A percentile compares a stretch with the other conserved stretches of the same genome.
Conservation (phyloP, 2,888 invertebrate genomes). For the Eupithecia insigniata region DNA sequence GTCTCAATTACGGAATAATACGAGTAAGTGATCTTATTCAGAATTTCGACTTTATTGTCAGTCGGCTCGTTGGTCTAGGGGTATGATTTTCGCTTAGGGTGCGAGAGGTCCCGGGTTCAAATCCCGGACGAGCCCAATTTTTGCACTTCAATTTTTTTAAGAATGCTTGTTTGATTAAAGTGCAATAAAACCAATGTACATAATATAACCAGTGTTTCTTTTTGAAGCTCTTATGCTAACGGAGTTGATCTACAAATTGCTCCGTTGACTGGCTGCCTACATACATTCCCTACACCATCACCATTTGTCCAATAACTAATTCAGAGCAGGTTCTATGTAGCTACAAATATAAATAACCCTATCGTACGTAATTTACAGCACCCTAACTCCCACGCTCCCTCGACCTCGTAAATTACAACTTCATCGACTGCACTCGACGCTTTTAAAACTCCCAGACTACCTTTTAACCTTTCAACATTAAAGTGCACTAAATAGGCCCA, state of each 20-base stretch:
- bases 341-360: background rate
- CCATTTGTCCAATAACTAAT: background rate
- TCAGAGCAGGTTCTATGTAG: background rate
- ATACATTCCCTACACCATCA: background rate
- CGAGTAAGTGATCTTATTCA: no score
- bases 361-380: background rate
- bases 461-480: constrained; percentile 48
- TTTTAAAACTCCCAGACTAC: constrained; percentile 38
- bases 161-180: background rate
- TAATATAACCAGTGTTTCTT: background rate
- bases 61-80: constrained; percentile 87
- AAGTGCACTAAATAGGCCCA: constrained; percentile 63
- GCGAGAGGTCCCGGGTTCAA: constrained; percentile 84
- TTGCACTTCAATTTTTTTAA: constrained; percentile 28
- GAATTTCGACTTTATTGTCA: constrained; percentile 20
- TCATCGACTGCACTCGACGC: constrained; percentile 28
- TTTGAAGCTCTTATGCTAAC: background rate
- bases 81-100: constrained; percentile 88
- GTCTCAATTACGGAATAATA: background rate
- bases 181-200: background rate
- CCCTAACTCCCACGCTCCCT: constrained; percentile 12
- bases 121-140: constrained; percentile 80
- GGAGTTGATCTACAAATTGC: constrained; percentile 1
- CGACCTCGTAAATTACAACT: constrained; percentile 16
- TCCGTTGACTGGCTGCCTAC: background rate